These are phyloP conservation scores for Hyposoter dolosus DNA, from an alignment of 2,888 invertebrate species.

Conservation along the genomic window DNA sequence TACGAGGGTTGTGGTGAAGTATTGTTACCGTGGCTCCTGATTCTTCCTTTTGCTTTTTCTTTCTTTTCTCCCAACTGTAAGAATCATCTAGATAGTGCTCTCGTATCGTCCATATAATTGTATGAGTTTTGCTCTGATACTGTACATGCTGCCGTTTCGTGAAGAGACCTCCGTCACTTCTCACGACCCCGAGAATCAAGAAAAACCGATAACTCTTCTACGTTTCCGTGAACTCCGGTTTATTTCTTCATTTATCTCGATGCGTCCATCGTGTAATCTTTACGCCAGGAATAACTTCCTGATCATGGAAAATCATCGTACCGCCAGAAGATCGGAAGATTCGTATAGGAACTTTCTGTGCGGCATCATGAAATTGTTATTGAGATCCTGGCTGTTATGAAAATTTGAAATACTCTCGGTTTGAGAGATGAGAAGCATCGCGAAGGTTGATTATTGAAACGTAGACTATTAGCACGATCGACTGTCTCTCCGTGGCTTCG, in stretches of 20 bases:
- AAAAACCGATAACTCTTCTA: slow-evolving; percentile 69
- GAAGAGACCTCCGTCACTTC: slow-evolving; percentile 79
- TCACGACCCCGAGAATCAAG: slow-evolving; percentile 74
- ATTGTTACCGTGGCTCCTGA: slow-evolving; percentile 59
- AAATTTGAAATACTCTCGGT: neutral
- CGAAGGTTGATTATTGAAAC: neutral
- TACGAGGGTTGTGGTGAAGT: slow-evolving; percentile 71
- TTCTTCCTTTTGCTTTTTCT: slow-evolving; percentile 46
- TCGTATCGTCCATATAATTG: slow-evolving; percentile 50
- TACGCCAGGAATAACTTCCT: neutral
- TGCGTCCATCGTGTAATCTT: neutral
- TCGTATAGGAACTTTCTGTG: too few relatives aligned
- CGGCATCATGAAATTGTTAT: too few relatives aligned
- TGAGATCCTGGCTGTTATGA: too few relatives aligned
- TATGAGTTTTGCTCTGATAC: slow-evolving; percentile 15
- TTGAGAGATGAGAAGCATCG: neutral
- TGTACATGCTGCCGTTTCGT: slow-evolving; percentile 52
- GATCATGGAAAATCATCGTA: too few relatives aligned
- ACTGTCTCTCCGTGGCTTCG: slow-evolving; percentile 33
- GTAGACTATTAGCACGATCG: slow-evolving; percentile 1
- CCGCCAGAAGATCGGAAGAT: too few relatives aligned
- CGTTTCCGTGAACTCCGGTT: slow-evolving; percentile 39
- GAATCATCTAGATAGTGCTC: slow-evolving; percentile 62
- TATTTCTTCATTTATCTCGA: slow-evolving; percentile 40
- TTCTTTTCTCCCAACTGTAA: slow-evolving; percentile 37